These are phyloP conservation scores for Spea bombifrons DNA, from an alignment of 2,113 vertebrate genomes.

Conservation along the genomic window DNA sequence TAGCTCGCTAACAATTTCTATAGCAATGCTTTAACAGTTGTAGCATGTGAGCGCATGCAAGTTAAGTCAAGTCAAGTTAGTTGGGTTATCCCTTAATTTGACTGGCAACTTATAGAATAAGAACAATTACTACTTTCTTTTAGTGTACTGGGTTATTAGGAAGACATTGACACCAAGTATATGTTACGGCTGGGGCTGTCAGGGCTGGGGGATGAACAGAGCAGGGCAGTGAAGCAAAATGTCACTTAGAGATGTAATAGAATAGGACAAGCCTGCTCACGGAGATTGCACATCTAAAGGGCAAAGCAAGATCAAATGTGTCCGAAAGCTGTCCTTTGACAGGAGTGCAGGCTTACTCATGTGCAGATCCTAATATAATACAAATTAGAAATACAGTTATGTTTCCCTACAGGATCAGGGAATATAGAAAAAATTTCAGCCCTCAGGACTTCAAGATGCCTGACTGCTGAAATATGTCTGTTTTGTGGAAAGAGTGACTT, in stretches of 20 bases:
- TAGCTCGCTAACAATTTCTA: no score
- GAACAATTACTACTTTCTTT: slow-evolving; percentile 27
- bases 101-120: neutral
- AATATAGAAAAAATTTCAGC: neutral
- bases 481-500: no score
- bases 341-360: slow-evolving; percentile 28
- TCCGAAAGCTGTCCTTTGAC: slow-evolving; percentile 39
- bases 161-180: slow-evolving; percentile 42
- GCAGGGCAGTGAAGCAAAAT: slow-evolving; percentile 31
- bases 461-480: neutral
- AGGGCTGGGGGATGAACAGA: slow-evolving; percentile 19
- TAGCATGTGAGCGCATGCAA: no score
- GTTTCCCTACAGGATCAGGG: slow-evolving; percentile 8
- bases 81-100: no score
- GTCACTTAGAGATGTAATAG: slow-evolving; percentile 43
- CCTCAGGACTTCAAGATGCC: neutral
- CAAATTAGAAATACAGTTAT: slow-evolving; percentile 21
- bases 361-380: slow-evolving; percentile 33
- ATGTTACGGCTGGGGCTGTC: slow-evolving; percentile 32
- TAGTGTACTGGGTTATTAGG: slow-evolving; percentile 13
- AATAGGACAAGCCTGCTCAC: slow-evolving; percentile 41
- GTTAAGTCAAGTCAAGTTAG: no score
- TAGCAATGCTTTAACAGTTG: no score
- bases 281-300: slow-evolving; percentile 47
- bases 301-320: slow-evolving; percentile 47